Evolutionary conservation across 1,140 invertebrate genomes (phyloP), one percentile per base, ranked within the genome.

Genomic region (Drosophila insularis): DNA sequence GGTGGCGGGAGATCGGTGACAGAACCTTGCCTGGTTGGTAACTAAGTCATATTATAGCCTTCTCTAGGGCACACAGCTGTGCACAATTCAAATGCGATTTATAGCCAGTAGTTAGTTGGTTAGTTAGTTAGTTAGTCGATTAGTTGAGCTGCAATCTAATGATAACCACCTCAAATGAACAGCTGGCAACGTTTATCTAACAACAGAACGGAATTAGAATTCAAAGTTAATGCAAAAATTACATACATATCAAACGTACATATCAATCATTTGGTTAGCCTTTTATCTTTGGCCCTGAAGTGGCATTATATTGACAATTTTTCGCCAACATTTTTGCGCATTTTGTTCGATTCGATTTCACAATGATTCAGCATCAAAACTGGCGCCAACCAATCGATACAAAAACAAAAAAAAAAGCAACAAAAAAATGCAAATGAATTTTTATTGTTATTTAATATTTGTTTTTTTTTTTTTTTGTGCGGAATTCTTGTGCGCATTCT

Each of bases 51-150:
- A 61, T 62, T 19, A 37, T 73, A 60, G 71, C 46, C 50, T 69
- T 65, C 69, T 80, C 73, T 86, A 86, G 81, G 82, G 82, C 82
- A 70, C 74, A 86, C 82, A 86, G 82, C 82, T 86, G 82, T 86
- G 75, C 72, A 68, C 67, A 73, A 71, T 79, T 70, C 62, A 66
- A 66, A 56, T 63, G 61, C 72, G 71, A 79, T 86, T 87, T 74
- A 68, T 72, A 35, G 69, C 65, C 63, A 19, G 14, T 19, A 46
- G 40, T 19, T 46, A 46, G 10, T 37, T 13, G 11, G 32, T 35
- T 37, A 37, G 10, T 13, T 37, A 37, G 35, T 37, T 10, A 37
- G 35, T 37, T 37, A 37, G 35, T n/a, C 11, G 55, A 11, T 11
- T 35, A 72, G 62, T 61, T 39, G 46, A 74, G 61, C 69, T 58